Base-by-base conservation (phyloP, 2,888 invertebrate genomes). In the Meloe dianella region DNA sequence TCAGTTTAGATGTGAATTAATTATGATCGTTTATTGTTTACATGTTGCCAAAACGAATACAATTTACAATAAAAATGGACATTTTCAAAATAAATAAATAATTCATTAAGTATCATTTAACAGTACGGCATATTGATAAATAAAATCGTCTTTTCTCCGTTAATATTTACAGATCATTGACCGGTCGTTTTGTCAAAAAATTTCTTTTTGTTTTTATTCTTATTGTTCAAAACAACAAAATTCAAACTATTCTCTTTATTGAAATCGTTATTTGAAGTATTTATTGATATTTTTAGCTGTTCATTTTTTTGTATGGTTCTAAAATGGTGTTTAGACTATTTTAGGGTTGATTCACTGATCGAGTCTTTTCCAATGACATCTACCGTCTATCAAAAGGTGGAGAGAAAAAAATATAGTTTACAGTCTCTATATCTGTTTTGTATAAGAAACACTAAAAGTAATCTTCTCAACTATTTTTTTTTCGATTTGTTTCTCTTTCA, bases 261-360 rank as follows among this genome's bases (percentile, higher is more conserved):
- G 17, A 41, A 41, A 41, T 41, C n/a, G 41, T 17, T 41, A 41
- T 41, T 41, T 35, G 35, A 41, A 41, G 17, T 41, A 41, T 17
- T 47, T 10, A 20, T n/a, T 9, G 20, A 12, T 47, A 47, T 47
- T 47, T 47, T 47, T 47, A 20, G 47, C 9, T 47, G 1, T 47
- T 17, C 10, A 35, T 17, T 41, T 41, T 41, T 41, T 41, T 41
- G n/a, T 41, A 20, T 47, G 10, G 20, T 47, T 47, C 47, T 47
- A 47, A 47, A 47, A 47, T 20, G 47, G 47, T 20, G 47, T 47
- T 74, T 73, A 66, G 68, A 68, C 75, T 77, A 77, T 76, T 79
- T 78, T 78, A 73, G 77, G 79, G 77, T 74, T 79, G 79, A 79
- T 78, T 76, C 78, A 79, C 72, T 57, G 77, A 75, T 75, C 75